phyloP scores from a whole-genome alignment of 1,140 invertebrate species.

The Tyrophagus putrescentiae region DNA sequence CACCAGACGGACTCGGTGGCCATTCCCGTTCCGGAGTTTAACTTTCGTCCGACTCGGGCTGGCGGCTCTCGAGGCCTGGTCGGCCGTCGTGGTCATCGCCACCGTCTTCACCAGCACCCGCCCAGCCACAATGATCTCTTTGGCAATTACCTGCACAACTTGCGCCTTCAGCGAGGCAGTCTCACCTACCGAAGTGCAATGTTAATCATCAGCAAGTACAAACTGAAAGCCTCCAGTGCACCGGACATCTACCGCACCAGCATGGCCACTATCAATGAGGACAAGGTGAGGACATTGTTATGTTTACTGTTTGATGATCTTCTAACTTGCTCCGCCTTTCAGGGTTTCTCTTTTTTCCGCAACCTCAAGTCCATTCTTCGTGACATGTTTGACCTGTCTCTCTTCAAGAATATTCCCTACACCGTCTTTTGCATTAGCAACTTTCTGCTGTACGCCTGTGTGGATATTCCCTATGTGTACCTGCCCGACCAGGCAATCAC shows the following conservation, averaged over 20 bases:
- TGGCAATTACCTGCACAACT: not conserved
- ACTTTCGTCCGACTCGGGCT: not conserved
- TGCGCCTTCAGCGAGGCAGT: conserved; percentile 27
- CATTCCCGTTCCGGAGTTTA: not conserved
- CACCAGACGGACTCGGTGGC: not conserved
- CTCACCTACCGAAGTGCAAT: conserved; percentile 65
- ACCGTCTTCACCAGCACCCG: not conserved
- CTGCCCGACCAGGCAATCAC: conserved; percentile 54
- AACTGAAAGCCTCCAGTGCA: conserved; percentile 66
- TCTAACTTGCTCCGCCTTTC: not conserved
- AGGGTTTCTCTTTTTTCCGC: conserved; percentile 35
- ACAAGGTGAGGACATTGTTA: conserved; percentile 30
- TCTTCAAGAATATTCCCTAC: conserved; percentile 55
- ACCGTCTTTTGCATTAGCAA: conserved; percentile 66
- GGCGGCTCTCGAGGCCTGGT: not conserved
- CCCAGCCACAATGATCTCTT: conserved; percentile 2
- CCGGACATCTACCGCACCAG: conserved; percentile 78
- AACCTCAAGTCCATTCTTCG: conserved; percentile 57
- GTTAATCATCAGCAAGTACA: conserved; percentile 57
- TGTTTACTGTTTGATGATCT: conserved; percentile 13
- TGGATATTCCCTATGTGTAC: conserved; percentile 74
- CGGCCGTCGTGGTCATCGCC: not conserved
- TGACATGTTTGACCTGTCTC: conserved; percentile 61
- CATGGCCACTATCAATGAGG: conserved; percentile 58
- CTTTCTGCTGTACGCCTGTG: conserved; percentile 66